These are phyloP conservation scores for Pterostichus niger DNA, from an alignment of 2,888 invertebrate species.

Conservation along the genomic window DNA sequence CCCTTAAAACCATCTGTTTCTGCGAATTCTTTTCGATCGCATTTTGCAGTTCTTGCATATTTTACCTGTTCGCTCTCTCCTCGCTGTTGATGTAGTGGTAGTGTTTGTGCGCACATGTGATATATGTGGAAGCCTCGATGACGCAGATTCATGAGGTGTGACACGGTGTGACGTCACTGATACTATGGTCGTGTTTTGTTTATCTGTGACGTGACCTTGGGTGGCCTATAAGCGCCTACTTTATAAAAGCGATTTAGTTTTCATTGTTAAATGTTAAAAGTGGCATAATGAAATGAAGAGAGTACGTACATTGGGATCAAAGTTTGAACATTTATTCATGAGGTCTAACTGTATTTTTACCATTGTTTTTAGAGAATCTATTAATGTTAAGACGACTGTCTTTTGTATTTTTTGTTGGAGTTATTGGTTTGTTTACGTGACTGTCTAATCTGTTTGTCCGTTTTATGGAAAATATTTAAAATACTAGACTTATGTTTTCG, in stretches of 20 bases:
- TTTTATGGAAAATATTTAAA: slow-evolving; percentile 8
- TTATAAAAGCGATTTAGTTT: background rate
- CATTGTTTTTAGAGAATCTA: background rate
- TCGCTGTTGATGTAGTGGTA: too few relatives aligned
- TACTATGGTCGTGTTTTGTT: slow-evolving; percentile 50
- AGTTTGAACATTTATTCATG: slow-evolving; percentile 8
- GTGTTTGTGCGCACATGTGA: background rate
- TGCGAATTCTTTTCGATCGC: too few relatives aligned
- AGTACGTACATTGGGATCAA: background rate
- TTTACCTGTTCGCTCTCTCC: background rate
- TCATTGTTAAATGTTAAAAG: background rate
- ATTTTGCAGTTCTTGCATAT: background rate
- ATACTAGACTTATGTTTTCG: background rate
- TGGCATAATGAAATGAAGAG: background rate
- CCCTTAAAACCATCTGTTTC: too few relatives aligned
- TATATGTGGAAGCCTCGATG: slow-evolving; percentile 25
- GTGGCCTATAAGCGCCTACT: background rate
- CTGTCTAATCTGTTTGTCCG: background rate
- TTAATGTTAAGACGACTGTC: slow-evolving; percentile 9
- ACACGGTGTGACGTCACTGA: slow-evolving; percentile 51
- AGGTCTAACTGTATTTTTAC: background rate
- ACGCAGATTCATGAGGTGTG: slow-evolving; percentile 22
- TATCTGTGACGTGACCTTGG: slow-evolving; percentile 60
- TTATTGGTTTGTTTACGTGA: slow-evolving; percentile 24
- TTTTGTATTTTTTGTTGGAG: slow-evolving; percentile 1